These are phyloP conservation scores for Esox lucius DNA, from an alignment of 2,797 vertebrate genomes.

Conservation along the genomic window DNA sequence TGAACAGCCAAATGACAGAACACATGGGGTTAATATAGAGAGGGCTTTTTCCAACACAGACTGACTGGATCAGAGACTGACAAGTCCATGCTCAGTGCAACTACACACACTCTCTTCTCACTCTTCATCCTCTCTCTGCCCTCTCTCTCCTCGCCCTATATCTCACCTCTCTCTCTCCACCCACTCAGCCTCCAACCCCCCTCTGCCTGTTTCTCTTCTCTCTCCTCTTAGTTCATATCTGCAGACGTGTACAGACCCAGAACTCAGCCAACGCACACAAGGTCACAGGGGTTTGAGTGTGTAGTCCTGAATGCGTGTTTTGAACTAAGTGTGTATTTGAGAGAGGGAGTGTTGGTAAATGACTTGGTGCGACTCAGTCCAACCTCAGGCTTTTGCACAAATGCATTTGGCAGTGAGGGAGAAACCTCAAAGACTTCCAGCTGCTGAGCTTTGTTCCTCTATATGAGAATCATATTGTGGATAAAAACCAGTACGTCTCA, in stretches of 20 bases:
- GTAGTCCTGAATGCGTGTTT: neutral
- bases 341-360: neutral
- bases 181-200: too few species aligned
- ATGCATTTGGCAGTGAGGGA: slow-evolving; percentile 34
- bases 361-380: slow-evolving; percentile 35
- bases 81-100: slow-evolving; percentile 29
- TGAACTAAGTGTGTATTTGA: slow-evolving; percentile 1
- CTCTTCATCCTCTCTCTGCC: neutral
- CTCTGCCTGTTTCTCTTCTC: neutral
- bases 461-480: slow-evolving; percentile 12
- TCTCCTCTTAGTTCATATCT: slow-evolving; percentile 28
- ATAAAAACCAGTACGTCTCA: slow-evolving; percentile 17
- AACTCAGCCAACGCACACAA: slow-evolving; percentile 31
- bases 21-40: neutral
- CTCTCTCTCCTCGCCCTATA: too few species aligned
- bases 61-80: slow-evolving; percentile 23
- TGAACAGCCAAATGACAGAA: neutral
- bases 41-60: neutral
- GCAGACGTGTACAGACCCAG: slow-evolving; percentile 50
- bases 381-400: slow-evolving; percentile 31
- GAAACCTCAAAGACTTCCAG: slow-evolving; percentile 49
- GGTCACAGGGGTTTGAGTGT: slow-evolving; percentile 25
- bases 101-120: slow-evolving; percentile 12
- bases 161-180: too few species aligned
- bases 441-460: slow-evolving; percentile 25